Evolutionary conservation across 2,113 vertebrate species (phyloP), one percentile per base, ranked within the genome.

Genomic region (Melanocharis versteri): DNA sequence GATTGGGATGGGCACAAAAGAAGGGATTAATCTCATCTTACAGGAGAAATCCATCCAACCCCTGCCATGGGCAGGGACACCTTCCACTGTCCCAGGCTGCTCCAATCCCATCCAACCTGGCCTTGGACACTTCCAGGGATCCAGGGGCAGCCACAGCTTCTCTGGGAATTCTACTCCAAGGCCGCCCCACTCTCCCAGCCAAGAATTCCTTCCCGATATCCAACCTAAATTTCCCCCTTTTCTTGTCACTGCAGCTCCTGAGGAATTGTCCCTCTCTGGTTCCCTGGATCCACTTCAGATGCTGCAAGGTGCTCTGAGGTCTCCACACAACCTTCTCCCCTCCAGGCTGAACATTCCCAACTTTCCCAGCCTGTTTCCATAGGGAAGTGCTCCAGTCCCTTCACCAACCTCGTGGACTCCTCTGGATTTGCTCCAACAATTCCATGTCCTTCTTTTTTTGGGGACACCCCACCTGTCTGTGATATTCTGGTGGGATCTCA

Each of bases 121-220:
- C 27, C 31, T 51, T 22, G 62, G 45, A 0, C 53, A 68, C 33
- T 77, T 0, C 53, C 83, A 69, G 62, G 53, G 39, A 77, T 87
- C 53, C 62, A 86, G 62, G 45, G 33, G 22, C 53, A 60, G 53
- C 53, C 72, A 44, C 45, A 78, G 15, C 33, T 23, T 0, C 9
- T 53, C 53, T 53, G 62, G 33, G 18, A 12, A 31, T 5, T 5
- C 83, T 1, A 1, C 3, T 0, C 24, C 70, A 65, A 28, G 0
- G 0, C 11, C 7, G 68, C 3, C 2, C 9, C 37, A 22, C 11
- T 3, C 23, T 24, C 17, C 2, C n/a, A 70, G 24, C 5, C 10
- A 45, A 40, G 13, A 62, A 70, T 62, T 58, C 17, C 37, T 50
- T 53, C n/a, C 30, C 15, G 39, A 14, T 6, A 24, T 54, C 24